Evolutionary conservation across 2,888 invertebrate species (phyloP).

Genomic region (Tenthredo mesomela): DNA sequence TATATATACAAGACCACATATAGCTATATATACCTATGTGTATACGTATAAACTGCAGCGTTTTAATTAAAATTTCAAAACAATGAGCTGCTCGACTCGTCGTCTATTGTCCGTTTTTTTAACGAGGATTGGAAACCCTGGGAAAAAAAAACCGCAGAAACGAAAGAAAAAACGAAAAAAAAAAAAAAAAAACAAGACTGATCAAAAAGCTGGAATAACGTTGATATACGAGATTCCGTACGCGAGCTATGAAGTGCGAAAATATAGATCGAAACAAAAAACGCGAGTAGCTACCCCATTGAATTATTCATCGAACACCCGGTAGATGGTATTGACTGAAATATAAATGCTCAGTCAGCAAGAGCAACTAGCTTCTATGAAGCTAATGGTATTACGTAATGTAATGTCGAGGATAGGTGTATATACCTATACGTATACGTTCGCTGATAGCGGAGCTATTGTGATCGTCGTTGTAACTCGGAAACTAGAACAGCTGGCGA

Average conservation of each 20-base stretch:
- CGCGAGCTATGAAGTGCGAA: background rate
- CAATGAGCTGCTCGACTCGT: background rate
- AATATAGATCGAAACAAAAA: background rate
- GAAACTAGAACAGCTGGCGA: slow-evolving; percentile 3
- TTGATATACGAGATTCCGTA: background rate
- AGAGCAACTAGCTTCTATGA: slow-evolving; percentile 8
- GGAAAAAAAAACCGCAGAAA: background rate
- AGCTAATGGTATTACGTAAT: slow-evolving; percentile 43
- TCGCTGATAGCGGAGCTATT: slow-evolving; percentile 15
- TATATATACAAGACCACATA: no score
- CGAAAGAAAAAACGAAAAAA: background rate
- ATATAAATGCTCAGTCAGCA: slow-evolving; percentile 34
- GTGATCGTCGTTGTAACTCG: background rate
- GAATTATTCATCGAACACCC: background rate
- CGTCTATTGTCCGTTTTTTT: background rate
- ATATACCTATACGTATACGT: background rate
- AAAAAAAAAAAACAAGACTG: background rate
- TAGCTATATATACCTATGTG: no score
- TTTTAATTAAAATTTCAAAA: slow-evolving; percentile 12
- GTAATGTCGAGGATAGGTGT: background rate
- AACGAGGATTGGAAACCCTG: background rate
- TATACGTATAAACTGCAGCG: background rate
- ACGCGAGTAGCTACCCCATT: background rate
- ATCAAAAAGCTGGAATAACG: background rate
- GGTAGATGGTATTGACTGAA: slow-evolving; percentile 19